These are phyloP conservation scores for Phaenicophaeus curvirostris DNA, from an alignment of 2,797 vertebrate genomes.

Conservation along the genomic window DNA sequence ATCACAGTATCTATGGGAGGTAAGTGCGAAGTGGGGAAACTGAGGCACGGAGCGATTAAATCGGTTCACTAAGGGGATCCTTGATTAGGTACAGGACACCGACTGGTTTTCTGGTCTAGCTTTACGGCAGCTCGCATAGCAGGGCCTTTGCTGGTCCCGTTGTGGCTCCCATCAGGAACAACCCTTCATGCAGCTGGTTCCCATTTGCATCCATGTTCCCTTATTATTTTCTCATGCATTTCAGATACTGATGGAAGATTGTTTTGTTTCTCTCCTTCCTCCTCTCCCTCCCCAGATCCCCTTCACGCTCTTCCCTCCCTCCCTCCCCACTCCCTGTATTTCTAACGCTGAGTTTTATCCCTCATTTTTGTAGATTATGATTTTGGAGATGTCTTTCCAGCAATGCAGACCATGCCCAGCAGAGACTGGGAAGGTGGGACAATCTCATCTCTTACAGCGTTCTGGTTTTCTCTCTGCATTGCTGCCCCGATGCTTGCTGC, in stretches of 20 bases:
- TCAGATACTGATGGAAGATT: background rate
- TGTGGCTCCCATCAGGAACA: background rate
- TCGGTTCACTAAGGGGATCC: background rate
- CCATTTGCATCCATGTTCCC: background rate
- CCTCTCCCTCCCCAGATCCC: background rate
- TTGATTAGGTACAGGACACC: background rate
- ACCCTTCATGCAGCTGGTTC: background rate
- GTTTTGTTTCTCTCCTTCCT: slow-evolving; percentile 6
- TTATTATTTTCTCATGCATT: background rate
- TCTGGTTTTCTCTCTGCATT: slow-evolving; percentile 61
- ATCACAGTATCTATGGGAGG: background rate
- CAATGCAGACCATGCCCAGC: slow-evolving; percentile 97
- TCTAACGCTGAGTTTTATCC: slow-evolving; percentile 91
- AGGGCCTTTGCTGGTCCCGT: accelerated
- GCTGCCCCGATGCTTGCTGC: slow-evolving; percentile 80
- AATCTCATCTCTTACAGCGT: slow-evolving; percentile 79
- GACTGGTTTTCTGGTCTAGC: background rate
- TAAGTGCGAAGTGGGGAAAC: background rate
- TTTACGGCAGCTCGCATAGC: background rate
- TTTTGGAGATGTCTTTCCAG: slow-evolving; percentile 99
- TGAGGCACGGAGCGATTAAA: background rate
- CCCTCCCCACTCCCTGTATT: slow-evolving; percentile 39
- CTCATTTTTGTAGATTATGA: slow-evolving; percentile 99
- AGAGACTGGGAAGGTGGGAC: slow-evolving; percentile 99
- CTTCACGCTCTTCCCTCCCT: background rate